phyloP scores from a whole-genome alignment of 2,888 invertebrate genomes.

The Lithophane ornitopus region DNA sequence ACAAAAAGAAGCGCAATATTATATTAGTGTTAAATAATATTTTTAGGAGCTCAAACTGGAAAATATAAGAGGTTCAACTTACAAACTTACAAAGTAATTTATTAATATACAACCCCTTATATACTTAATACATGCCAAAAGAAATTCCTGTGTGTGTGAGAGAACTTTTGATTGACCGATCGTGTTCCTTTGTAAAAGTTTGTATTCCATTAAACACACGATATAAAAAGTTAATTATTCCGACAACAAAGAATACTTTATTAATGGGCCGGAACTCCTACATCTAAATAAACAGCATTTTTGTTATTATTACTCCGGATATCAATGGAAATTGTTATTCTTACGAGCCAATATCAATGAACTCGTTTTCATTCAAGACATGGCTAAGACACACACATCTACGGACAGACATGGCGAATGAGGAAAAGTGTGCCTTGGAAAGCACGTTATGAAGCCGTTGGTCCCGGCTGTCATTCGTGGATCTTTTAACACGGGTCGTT shows the following conservation, averaged over 20 bases:
- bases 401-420: neutral
- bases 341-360: neutral
- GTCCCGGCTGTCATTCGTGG: too few species aligned
- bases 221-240: slow-evolving; percentile 4
- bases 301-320: neutral
- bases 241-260: slow-evolving; percentile 1
- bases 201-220: neutral
- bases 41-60: too few species aligned
- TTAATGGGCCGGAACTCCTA: neutral
- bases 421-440: too few species aligned
- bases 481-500: too few species aligned
- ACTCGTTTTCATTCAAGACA: slow-evolving; percentile 7
- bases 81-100: too few species aligned
- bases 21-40: too few species aligned
- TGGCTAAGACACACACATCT: neutral
- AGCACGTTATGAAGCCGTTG: too few species aligned
- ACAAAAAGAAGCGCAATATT: too few species aligned
- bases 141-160: neutral
- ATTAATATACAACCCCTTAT: too few species aligned
- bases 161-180: neutral
- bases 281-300: slow-evolving; percentile 18
- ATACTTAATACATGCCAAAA: too few species aligned
- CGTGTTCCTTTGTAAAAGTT: neutral
- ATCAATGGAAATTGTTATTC: slow-evolving; percentile 19
- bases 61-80: too few species aligned